Conservation (phyloP, 1,140 invertebrate species). For the Apis mellifera region Amel_HAv3.1 CM009944.2:1024501-1025000, state of each 20-base stretch:
- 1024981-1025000: not conserved
- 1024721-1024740: constrained; percentile 35
- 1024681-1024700: not conserved
- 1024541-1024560: not conserved
- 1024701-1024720: not conserved
- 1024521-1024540: not conserved
- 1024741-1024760: constrained; percentile 39
- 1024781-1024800: constrained; percentile 22
- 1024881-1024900: not conserved
- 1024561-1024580: not conserved
- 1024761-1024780: constrained; percentile 27
- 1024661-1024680: not conserved
- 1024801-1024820: constrained; percentile 5
- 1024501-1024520: not conserved
- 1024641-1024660: not conserved
- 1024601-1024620: not conserved
- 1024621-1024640: not conserved
- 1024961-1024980: not conserved
- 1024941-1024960: no score
- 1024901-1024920: not conserved
- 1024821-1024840: not conserved
- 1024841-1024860: not conserved
- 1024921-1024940: not conserved
- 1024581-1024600: not conserved
- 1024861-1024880: not conserved